Evolutionary conservation across 1,140 invertebrate species (phyloP).

Genomic region (Drosophila nannoptera): DNA sequence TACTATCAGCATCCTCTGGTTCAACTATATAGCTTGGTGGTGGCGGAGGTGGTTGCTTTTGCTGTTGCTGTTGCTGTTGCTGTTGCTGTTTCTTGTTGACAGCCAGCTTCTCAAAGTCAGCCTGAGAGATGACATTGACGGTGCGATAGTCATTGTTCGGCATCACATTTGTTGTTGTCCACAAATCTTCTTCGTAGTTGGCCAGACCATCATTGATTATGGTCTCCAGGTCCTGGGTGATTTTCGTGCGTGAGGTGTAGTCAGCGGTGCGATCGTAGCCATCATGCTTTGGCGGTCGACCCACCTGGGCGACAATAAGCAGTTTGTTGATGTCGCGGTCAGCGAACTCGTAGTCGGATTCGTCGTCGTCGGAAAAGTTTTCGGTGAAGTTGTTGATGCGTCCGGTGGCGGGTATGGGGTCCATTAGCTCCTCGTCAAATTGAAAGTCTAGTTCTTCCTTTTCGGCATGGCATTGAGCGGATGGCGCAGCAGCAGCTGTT

Average conservation of each 20-base stretch:
- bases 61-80: constrained; percentile 36
- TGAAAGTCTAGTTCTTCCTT: constrained; percentile 96
- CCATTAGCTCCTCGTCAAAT: constrained; percentile 96
- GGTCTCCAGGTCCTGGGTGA: constrained; percentile 95
- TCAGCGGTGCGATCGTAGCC: constrained; percentile 93
- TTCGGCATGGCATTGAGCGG: constrained; percentile 80
- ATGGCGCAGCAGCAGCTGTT: constrained; percentile 73
- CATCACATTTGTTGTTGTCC: constrained; percentile 81
- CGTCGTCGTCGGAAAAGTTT: constrained; percentile 86
- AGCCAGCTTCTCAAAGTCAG: constrained; percentile 90
- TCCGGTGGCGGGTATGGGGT: constrained; percentile 83
- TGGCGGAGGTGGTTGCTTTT: constrained; percentile 89
- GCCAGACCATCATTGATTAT: constrained; percentile 96
- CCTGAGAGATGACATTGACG: constrained; percentile 93
- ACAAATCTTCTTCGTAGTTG: constrained; percentile 96
- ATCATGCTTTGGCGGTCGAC: constrained; percentile 87
- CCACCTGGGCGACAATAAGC: constrained; percentile 95
- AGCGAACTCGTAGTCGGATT: constrained; percentile 92
- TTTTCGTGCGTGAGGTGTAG: constrained; percentile 91
- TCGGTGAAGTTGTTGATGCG: constrained; percentile 90
- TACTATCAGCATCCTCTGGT: constrained; percentile 53
- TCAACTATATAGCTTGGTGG: constrained; percentile 76
- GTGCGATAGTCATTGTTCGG: constrained; percentile 86
- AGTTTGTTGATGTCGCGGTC: constrained; percentile 97
- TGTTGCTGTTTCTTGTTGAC: constrained; percentile 80